A percentile compares a stretch with the other conserved stretches of the same genome.
These are phyloP conservation scores for Bactericera cockerelli DNA, from an alignment of 1,140 invertebrate genomes.

Conservation along the genomic window DNA sequence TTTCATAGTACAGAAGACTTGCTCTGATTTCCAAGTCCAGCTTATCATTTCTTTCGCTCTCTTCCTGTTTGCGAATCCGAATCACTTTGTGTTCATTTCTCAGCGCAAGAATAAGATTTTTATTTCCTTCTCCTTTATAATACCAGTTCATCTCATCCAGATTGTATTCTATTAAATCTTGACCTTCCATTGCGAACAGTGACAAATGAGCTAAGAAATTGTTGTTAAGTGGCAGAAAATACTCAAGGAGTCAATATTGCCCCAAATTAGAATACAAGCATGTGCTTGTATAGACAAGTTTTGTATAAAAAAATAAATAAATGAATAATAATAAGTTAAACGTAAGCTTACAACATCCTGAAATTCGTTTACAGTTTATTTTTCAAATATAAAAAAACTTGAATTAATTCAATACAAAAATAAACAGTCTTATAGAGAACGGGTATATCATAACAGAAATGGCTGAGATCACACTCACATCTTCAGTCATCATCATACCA, in stretches of 20 bases:
- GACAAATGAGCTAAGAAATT: background rate
- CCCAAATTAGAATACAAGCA: too few species aligned
- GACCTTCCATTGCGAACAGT: background rate
- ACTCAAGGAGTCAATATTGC: too few species aligned
- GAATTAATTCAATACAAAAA: background rate
- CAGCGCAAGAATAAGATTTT: conserved; percentile 33
- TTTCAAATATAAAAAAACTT: background rate
- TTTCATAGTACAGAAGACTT: conserved; percentile 30
- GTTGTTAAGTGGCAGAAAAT: background rate
- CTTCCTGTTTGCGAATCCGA: background rate
- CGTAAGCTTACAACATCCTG: too few species aligned
- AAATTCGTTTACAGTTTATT: too few species aligned
- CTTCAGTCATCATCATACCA: conserved; percentile 5
- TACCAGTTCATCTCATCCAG: conserved; percentile 21
- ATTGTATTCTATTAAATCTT: background rate
- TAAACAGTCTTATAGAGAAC: too few species aligned
- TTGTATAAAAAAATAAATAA: too few species aligned
- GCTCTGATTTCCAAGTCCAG: conserved; percentile 23
- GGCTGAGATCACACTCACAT: too few species aligned
- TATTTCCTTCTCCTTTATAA: conserved; percentile 35
- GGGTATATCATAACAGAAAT: too few species aligned
- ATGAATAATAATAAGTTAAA: too few species aligned
- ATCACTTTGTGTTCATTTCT: conserved; percentile 27
- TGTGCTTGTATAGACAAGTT: too few species aligned
- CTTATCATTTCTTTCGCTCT: background rate